Evolutionary conservation across 2,888 invertebrate species (phyloP), one percentile per base, ranked within the genome.

Genomic region (Priapulus caudatus): DNA sequence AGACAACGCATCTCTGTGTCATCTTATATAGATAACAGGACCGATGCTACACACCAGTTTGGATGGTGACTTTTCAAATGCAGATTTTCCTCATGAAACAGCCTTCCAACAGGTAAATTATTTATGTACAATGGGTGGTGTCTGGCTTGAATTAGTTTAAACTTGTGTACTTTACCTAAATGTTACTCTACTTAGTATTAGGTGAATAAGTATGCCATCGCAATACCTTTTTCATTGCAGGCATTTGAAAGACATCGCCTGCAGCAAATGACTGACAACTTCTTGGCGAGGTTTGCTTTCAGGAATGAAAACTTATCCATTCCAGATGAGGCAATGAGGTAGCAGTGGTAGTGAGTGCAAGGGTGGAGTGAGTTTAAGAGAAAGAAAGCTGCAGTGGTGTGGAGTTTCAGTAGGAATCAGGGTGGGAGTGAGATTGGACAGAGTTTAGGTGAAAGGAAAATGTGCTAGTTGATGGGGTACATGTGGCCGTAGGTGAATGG

Each of bases 281-380:
- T 78, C 65, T 76, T 77, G 58, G 79, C 79, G 61, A 76, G 75
- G 58, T 81, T 78, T 65, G 79, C 78, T 51, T 79, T 77, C 64
- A 76, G 76, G 60, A 79, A 81, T 63, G 78, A 79, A 57, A 78
- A 80, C 56, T 80, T 79, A 62, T 77, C 75, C 57, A 79, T 79
- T 61, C 77, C 75, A 5, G 79, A 81, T 58, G 72, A 72, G 23
- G 67, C 66, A 56, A 63, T 69, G 33, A 68, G 69, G 72, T 72
- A 58, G n/a, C n/a, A 68, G 70, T 67, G 23, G 18, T 51, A 43
- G 43, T 47, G 24, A 15, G 5, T 21, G 10, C 1, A 22, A 20
- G 20, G 48, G 19, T n/a, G n/a, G n/a, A n/a, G n/a, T n/a, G n/a
- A n/a, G n/a, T n/a, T n/a, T n/a, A n/a, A n/a, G n/a, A n/a, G n/a